phyloP scores from a whole-genome alignment of 2,797 vertebrate genomes.

The Holocentrus rufus region DNA sequence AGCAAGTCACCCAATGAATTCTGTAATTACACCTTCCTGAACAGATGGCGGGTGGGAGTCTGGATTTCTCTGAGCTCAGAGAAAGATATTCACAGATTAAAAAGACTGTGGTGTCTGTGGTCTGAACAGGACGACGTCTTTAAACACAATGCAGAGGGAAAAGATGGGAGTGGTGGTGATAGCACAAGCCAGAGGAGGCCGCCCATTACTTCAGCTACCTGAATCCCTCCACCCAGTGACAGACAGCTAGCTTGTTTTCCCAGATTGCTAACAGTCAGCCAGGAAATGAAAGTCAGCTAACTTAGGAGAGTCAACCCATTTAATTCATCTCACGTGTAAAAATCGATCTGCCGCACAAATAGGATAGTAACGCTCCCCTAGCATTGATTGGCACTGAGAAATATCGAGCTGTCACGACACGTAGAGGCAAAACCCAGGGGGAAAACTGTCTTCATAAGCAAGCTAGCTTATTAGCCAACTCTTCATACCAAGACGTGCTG shows the following conservation, averaged over 20 bases:
- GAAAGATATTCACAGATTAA: conserved; percentile 67
- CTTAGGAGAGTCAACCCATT: not conserved
- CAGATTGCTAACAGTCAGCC: conserved; percentile 9
- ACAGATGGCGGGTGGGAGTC: conserved; percentile 75
- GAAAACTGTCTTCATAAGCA: conserved; percentile 8
- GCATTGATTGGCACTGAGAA: not conserved
- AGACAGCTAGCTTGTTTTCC: conserved; percentile 7
- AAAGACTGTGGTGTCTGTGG: conserved; percentile 27
- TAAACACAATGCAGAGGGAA: conserved; percentile 36
- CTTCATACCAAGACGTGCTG: conserved; percentile 55
- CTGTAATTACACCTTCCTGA: conserved; percentile 67
- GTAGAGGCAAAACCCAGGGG: not conserved
- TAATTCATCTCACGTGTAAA: not conserved
- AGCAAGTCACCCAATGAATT: conserved; percentile 29
- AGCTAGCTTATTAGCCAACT: conserved; percentile 36
- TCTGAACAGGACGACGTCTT: not conserved
- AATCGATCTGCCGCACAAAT: not conserved
- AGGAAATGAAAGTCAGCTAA: conserved; percentile 13
- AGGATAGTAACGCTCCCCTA: not conserved
- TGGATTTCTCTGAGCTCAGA: conserved; percentile 65
- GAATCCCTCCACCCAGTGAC: conserved; percentile 39
- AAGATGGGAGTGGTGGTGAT: conserved; percentile 20
- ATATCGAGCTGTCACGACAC: conserved; percentile 35
- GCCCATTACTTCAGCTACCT: conserved; percentile 36
- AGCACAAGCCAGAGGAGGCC: conserved; percentile 9